Conservation (phyloP, 2,888 invertebrate genomes). For the Aelia acuminata region DNA sequence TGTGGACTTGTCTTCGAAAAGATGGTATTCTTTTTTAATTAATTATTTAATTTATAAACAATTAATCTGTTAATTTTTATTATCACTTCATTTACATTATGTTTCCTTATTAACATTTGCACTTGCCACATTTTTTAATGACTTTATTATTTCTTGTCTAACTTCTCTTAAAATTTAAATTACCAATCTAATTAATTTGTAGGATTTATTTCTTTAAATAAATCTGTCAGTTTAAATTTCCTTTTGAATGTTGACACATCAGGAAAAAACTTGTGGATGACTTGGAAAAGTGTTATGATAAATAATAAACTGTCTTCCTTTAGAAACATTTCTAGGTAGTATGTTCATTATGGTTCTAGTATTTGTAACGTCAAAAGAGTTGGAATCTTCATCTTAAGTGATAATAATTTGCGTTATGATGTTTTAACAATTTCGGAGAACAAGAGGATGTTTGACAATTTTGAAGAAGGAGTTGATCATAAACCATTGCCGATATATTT, state of each 20-base stretch:
- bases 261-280: neutral
- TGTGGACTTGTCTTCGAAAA: slow-evolving; percentile 61
- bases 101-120: neutral
- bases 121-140: slow-evolving; percentile 47
- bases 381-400: no score
- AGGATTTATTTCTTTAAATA: neutral
- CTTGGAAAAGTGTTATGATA: no score
- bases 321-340: neutral
- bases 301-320: neutral
- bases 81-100: neutral
- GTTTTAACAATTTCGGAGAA: no score
- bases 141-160: neutral
- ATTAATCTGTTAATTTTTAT: neutral
- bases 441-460: neutral
- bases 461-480: neutral
- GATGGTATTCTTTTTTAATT: slow-evolving; percentile 60
- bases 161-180: neutral
- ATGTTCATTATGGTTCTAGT: neutral
- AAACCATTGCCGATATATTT: neutral
- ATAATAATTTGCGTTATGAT: no score
- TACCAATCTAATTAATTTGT: neutral
- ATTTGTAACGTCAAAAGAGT: neutral
- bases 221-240: neutral
- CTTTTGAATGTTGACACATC: neutral
- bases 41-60: neutral